These are phyloP conservation scores for Ennomos erosarius DNA, from an alignment of 2,888 invertebrate species.

Conservation along the genomic window DNA sequence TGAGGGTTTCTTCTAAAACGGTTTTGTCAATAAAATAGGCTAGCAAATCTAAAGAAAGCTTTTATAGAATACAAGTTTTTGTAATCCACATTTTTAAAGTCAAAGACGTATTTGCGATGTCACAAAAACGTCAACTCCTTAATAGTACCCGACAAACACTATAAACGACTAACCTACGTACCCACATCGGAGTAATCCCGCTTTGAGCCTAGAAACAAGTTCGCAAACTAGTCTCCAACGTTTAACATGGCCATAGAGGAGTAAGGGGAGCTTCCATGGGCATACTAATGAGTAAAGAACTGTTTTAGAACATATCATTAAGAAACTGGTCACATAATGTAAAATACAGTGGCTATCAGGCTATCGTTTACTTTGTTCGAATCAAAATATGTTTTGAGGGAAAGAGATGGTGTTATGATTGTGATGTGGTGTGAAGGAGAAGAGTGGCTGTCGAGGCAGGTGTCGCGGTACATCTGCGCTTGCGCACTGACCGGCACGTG, in stretches of 20 bases:
- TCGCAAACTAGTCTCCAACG: constrained; percentile 63
- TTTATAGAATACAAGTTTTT: background rate
- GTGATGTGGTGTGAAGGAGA: constrained; percentile 60
- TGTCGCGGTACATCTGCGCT: constrained; percentile 81
- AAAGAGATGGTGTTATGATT: constrained; percentile 58
- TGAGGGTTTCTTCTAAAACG: background rate
- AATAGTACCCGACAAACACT: constrained; percentile 48
- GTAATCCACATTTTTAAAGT: background rate
- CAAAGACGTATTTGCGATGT: constrained; percentile 4
- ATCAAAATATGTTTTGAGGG: constrained; percentile 66
- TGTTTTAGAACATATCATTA: constrained; percentile 76
- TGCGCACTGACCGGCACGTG: constrained; percentile 78
- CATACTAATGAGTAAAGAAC: constrained; percentile 75
- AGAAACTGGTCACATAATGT: constrained; percentile 79
- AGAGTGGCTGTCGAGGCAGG: constrained; percentile 69
- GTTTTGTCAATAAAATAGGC: background rate
- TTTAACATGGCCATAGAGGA: constrained; percentile 67
- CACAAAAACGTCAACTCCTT: constrained; percentile 17
- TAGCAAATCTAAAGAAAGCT: constrained; percentile 3
- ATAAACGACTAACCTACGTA: constrained; percentile 54
- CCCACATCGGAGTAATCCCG: constrained; percentile 45
- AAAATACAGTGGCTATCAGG: constrained; percentile 67
- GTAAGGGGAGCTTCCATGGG: constrained; percentile 57
- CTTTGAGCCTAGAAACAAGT: constrained; percentile 37
- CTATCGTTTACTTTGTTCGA: constrained; percentile 65